A percentile compares a stretch with the other conserved stretches of the same genome.
Evolutionary conservation across 1,140 invertebrate species (phyloP).

Genomic region (Agraylea sexmaculata): DNA sequence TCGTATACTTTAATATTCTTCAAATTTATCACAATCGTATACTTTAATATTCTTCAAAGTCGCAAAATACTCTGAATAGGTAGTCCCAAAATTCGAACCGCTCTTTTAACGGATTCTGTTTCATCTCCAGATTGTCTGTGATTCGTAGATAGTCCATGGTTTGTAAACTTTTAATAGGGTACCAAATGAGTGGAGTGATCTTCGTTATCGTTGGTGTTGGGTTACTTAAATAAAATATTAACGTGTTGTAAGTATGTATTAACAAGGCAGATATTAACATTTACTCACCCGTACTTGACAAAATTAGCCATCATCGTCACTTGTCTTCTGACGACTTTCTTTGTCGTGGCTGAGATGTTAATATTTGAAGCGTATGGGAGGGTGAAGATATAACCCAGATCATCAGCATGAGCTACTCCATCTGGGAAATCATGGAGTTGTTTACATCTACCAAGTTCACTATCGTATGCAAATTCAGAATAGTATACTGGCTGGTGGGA

Average conservation of each 20-base stretch:
- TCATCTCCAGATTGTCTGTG: slow-evolving; percentile 24
- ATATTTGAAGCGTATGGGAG: slow-evolving; percentile 28
- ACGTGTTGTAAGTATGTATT: no score
- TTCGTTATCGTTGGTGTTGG: slow-evolving; percentile 28
- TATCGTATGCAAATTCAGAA: slow-evolving; percentile 28
- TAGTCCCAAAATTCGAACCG: slow-evolving; percentile 33
- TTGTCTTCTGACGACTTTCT: slow-evolving; percentile 28
- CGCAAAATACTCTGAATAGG: no score
- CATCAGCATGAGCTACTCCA: slow-evolving; percentile 29
- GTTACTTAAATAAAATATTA: slow-evolving; percentile 23
- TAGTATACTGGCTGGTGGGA: not conserved
- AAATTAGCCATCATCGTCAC: slow-evolving; percentile 39
- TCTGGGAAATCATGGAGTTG: slow-evolving; percentile 26
- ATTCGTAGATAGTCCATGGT: slow-evolving; percentile 31
- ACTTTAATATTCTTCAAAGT: no score
- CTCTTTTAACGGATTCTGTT: slow-evolving; percentile 27
- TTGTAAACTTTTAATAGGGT: slow-evolving; percentile 25
- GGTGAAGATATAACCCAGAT: slow-evolving; percentile 31
- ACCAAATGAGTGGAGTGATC: no score
- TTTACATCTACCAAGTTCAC: slow-evolving; percentile 25
- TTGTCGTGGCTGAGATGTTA: slow-evolving; percentile 26
- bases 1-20: no score
- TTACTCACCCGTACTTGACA: slow-evolving; percentile 37
- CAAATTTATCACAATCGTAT: no score
- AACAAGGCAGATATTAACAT: no score